Base-by-base conservation (phyloP, 2,888 invertebrate species). In the Galerucella nymphaeae region DNA sequence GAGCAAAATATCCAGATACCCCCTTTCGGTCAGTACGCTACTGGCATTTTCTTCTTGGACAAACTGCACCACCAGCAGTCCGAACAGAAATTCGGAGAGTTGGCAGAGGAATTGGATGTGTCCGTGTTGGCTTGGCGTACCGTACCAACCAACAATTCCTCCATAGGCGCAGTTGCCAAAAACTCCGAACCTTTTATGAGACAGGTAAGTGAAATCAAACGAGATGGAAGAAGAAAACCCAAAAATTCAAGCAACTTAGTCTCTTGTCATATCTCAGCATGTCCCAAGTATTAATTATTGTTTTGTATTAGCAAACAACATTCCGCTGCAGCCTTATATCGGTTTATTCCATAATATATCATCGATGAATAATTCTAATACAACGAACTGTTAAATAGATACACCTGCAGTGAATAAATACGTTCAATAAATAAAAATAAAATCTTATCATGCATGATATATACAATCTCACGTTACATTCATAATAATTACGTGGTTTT, bases 151-250 rank as follows among this genome's bases (percentile, higher is more conserved):
- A 93, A 97, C 86, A 93, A 92, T 84, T 88, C 92, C 70, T 91
- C 92, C 78, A 96, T 99, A 83, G 99, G 96, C 80, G 90, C 93
- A 80, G 97, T 98, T 83, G 99, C 99, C 71, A 92, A 93, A 83
- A 95, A 94, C 87, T 95, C 94, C 82, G 99, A 99, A 89, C 99
- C 99, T 53, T 92, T 94, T 84, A 98, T 99, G 90, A 92, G 97
- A 81, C 99, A 99, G 90, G 98, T 81, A 73, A 76, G 71, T 61
- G 30, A 38, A 45, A 23, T 20, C 10, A 16, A 8, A 58, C 38
- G 16, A 58, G 4, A 18, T 45, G 58, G 8, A 30, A 30, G 30
- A 30, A 14, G 10, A 69, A 9, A 53, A 38, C 20, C 1, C 1
- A 58, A 30, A 3, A 16, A 20, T 14, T 14, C 14, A 45, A 45